Evolutionary conservation across 2,797 vertebrate genomes (phyloP), one percentile per base, ranked within the genome.

Genomic region (Brachyalestes nurse): DNA sequence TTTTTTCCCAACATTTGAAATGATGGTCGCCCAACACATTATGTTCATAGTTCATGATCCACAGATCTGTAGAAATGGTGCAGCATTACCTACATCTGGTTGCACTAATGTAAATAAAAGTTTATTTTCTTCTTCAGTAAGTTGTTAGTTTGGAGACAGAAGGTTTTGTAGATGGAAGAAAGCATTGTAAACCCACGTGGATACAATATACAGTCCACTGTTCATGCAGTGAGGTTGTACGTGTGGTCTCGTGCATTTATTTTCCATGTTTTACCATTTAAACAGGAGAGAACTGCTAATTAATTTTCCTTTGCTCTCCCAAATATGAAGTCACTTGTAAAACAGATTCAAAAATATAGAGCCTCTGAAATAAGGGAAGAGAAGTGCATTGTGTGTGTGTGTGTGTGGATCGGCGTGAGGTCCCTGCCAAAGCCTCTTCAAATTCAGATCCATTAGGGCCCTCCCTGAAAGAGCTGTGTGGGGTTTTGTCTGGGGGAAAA

Each of bases 401-500:
- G 34, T 34, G 34, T 34, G 62, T 23, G 82, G 72, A 75, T 80
- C 69, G 79, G 79, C 75, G 47, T 83, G 70, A 85, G 83, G 78
- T 75, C 82, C 55, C 78, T 82, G 75, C 77, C 79, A 85, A 80
- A 78, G 79, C 65, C 79, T 82, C 86, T 85, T 74, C 77, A 83
- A 64, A 82, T 85, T 81, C 81, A 79, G 73, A 81, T 83, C 65
- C 79, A 85, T 87, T 85, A 83, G 83, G 82, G 45, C 67, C n/a
- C 76, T 77, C 79, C 67, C 70, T 83, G 74, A 85, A 87, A 87
- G 80, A 64, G 82, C 83, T 82, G 65, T 77, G 79, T 78, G 82
- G 79, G 79, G 82, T 87, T 85, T 85, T 85, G 86, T 85, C 82
- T 85, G 47, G 79, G 79, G 82, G 79, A 77, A 82, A 80, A 82